Evolutionary conservation across 2,113 vertebrate genomes (phyloP).

Genomic region (Fregata magnificens): DNA sequence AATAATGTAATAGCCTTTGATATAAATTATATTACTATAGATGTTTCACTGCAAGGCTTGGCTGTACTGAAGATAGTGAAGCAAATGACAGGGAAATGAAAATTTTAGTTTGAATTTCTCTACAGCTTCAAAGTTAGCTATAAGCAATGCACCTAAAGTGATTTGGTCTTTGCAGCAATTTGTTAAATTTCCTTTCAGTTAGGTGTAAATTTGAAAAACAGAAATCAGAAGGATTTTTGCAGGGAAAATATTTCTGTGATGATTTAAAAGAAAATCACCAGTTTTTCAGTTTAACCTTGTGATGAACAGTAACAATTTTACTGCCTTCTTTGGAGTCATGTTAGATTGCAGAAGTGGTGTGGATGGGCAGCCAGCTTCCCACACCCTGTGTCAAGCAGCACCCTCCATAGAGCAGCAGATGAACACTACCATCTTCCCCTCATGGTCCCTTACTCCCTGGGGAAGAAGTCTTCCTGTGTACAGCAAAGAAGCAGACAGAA

Average conservation of each 20-base stretch:
- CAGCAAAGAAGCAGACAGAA: neutral
- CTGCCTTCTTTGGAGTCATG: neutral
- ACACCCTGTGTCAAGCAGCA: rapidly evolving
- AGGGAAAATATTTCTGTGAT: neutral
- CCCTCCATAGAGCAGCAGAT: neutral
- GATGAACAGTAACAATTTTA: neutral
- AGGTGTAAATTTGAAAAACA: neutral
- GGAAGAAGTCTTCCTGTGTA: neutral
- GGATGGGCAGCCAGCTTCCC: neutral
- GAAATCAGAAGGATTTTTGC: neutral
- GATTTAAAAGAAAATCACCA: neutral
- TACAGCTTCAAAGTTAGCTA: neutral
- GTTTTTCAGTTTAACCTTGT: neutral
- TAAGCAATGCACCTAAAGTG: neutral
- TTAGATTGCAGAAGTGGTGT: neutral
- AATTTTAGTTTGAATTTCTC: neutral
- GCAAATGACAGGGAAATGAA: neutral
- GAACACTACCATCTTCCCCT: neutral
- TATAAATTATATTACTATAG: neutral
- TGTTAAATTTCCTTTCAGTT: neutral
- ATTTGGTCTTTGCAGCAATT: neutral
- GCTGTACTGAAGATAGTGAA: neutral
- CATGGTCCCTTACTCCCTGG: neutral
- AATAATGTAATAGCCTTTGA: neutral
- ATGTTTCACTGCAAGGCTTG: neutral